Percentiles rank a stretch among this genome's conserved stretches.
phyloP scores from a whole-genome alignment of 2,797 vertebrate species.

The Anabacerthia variegaticeps region DNA sequence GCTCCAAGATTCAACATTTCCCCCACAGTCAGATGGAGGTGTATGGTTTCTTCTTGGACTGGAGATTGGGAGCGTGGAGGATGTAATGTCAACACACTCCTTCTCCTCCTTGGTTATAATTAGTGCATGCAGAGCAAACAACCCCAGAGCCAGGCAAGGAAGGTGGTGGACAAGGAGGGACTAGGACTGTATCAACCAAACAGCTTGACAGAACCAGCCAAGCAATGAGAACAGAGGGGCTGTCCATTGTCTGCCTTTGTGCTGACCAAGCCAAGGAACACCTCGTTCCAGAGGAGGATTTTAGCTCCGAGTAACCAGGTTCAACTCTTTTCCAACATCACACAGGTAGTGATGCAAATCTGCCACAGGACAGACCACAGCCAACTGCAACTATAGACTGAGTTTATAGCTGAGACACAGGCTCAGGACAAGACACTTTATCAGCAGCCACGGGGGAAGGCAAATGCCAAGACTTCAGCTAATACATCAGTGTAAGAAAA shows the following conservation, averaged over 20 bases:
- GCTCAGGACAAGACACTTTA: slow-evolving; percentile 1
- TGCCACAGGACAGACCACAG: background rate
- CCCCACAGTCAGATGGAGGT: background rate
- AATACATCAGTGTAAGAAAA: background rate
- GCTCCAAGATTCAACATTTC: background rate
- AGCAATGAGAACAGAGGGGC: fast-evolving
- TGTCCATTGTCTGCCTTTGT: background rate
- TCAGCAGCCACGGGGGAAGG: background rate
- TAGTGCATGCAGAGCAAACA: background rate
- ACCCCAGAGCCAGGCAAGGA: background rate
- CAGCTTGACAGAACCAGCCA: background rate
- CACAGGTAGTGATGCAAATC: background rate
- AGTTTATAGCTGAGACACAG: background rate
- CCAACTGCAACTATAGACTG: background rate
- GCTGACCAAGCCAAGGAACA: background rate
- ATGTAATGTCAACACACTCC: background rate
- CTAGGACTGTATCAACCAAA: background rate
- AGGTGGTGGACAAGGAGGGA: background rate
- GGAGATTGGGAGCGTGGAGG: background rate
- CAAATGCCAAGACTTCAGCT: background rate
- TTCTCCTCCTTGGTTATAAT: background rate
- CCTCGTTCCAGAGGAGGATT: background rate
- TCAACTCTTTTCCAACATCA: background rate
- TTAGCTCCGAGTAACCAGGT: background rate
- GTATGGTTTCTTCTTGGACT: background rate